Evolutionary conservation across 2,113 vertebrate genomes (phyloP).

Genomic region (Mastomys coucha): DNA sequence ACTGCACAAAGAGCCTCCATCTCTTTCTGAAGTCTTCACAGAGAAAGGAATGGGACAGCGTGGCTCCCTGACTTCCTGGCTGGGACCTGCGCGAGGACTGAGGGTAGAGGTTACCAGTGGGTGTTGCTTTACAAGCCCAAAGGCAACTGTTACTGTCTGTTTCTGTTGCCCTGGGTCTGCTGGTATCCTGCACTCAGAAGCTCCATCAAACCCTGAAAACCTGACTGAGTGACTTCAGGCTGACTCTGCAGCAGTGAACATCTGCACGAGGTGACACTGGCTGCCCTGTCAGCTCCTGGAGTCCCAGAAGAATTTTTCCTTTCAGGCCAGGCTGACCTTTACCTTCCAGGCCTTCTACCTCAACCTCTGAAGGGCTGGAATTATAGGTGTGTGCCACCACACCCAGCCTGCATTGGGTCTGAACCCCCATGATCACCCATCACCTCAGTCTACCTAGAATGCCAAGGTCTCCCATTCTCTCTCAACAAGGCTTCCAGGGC

Average conservation of each 20-base stretch:
- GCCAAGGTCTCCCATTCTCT: not conserved
- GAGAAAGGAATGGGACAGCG: not conserved
- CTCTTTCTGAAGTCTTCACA: not conserved
- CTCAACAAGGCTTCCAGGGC: not conserved
- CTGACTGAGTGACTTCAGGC: not conserved
- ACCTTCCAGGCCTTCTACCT: not conserved
- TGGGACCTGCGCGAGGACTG: not conserved
- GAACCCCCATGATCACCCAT: not conserved
- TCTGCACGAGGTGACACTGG: fast-evolving
- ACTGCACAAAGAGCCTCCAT: not conserved
- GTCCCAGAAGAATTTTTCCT: not conserved
- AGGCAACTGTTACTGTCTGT: not conserved
- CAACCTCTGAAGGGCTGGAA: not conserved
- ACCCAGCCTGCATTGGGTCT: not conserved
- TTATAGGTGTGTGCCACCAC: not conserved
- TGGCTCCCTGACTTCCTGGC: not conserved
- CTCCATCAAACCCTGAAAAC: not conserved
- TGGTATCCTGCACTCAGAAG: too few species aligned
- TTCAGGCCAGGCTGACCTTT: too few species aligned
- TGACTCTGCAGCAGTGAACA: not conserved
- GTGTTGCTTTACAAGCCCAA: not conserved
- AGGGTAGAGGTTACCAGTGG: fast-evolving
- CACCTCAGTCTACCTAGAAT: not conserved
- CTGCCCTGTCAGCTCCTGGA: not conserved
- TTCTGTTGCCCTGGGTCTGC: not conserved